Conservation (phyloP, 2,797 vertebrate species). For the Sebastes baramenuke region DNA sequence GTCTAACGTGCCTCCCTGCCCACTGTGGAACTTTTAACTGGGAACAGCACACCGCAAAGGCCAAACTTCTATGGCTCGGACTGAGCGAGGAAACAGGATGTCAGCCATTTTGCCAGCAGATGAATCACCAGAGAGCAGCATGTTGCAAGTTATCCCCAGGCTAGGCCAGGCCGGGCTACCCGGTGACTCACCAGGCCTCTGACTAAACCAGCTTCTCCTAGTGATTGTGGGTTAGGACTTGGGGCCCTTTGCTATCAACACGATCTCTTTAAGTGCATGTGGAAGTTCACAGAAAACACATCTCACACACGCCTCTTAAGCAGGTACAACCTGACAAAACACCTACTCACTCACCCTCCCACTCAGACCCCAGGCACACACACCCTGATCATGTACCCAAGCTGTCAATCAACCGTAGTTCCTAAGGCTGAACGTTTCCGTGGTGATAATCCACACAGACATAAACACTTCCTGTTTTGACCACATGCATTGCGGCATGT, state of each 20-base stretch:
- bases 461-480: slow-evolving; percentile 46
- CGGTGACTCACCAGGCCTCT: slow-evolving; percentile 65
- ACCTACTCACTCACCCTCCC: slow-evolving; percentile 3
- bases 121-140: slow-evolving; percentile 63
- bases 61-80: slow-evolving; percentile 31
- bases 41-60: slow-evolving; percentile 34
- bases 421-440: slow-evolving; percentile 43
- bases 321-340: slow-evolving; percentile 3
- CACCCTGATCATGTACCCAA: slow-evolving; percentile 20
- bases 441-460: slow-evolving; percentile 40
- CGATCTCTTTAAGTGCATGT: not conserved
- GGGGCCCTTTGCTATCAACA: slow-evolving; percentile 7
- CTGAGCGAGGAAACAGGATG: slow-evolving; percentile 65
- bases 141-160: slow-evolving; percentile 49
- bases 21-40: slow-evolving; percentile 33
- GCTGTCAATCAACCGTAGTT: slow-evolving; percentile 46
- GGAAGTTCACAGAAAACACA: slow-evolving; percentile 38
- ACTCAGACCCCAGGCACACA: slow-evolving; percentile 14
- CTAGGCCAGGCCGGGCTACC: slow-evolving; percentile 29
- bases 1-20: slow-evolving; percentile 14
- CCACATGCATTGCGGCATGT: not conserved
- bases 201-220: slow-evolving; percentile 39
- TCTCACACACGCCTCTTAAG: not conserved
- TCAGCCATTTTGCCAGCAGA: slow-evolving; percentile 69
- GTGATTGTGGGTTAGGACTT: slow-evolving; percentile 27